phyloP scores from a whole-genome alignment of 2,797 vertebrate species.

The Acipenser transmontanus region DNA sequence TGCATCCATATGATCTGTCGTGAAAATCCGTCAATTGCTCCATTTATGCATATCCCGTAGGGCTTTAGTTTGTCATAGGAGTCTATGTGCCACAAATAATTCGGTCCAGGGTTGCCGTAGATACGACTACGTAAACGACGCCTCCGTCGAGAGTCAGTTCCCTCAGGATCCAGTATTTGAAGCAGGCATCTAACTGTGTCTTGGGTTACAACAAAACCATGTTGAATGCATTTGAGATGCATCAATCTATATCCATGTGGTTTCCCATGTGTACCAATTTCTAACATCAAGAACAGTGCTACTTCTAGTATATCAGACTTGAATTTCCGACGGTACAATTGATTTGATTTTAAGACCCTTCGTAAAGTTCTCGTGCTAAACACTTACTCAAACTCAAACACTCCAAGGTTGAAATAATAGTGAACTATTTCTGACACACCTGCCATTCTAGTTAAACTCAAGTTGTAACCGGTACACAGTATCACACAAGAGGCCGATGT shows the following conservation, averaged over 20 bases:
- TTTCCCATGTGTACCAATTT: conserved; percentile 6
- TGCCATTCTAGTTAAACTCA: too few relatives aligned
- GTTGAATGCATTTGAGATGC: conserved; percentile 24
- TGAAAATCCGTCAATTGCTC: conserved; percentile 21
- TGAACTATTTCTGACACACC: too few relatives aligned
- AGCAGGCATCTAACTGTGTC: conserved; percentile 17
- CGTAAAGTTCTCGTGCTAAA: conserved; percentile 1
- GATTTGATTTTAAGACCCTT: conserved; percentile 9
- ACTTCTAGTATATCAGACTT: conserved; percentile 18
- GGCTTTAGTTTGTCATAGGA: conserved; percentile 19
- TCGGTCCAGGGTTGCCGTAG: conserved; percentile 15
- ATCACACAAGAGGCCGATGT: too few relatives aligned
- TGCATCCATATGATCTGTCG: conserved; percentile 23
- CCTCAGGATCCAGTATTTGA: conserved; percentile 13
- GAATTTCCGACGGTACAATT: conserved; percentile 12
- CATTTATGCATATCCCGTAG: conserved; percentile 19
- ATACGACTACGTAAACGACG: conserved; percentile 10
- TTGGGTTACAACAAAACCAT: conserved; percentile 18
- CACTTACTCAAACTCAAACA: conserved; percentile 9
- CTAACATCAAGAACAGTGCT: conserved; percentile 4
- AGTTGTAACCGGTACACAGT: too few relatives aligned
- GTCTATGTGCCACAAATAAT: conserved; percentile 24
- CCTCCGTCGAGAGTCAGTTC: conserved; percentile 18
- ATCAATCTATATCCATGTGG: conserved; percentile 18
- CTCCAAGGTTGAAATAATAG: background rate